Base-by-base conservation (phyloP, 2,797 vertebrate species). In the Garrulus glandarius region DNA sequence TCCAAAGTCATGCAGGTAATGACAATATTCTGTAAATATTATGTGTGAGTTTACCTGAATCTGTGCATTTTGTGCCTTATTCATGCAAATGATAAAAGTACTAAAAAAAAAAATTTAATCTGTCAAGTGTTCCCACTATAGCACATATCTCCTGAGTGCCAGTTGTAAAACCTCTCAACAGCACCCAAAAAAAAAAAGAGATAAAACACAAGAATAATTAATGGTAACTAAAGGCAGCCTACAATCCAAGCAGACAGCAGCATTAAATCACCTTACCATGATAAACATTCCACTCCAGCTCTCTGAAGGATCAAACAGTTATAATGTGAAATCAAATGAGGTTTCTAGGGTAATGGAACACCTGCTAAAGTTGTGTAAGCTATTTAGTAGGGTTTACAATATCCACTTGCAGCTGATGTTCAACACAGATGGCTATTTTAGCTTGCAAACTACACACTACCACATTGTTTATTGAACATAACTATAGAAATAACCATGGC, bases 11-110 rank as follows among this genome's bases (percentile, higher is more conserved):
- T 99, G 99, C 99, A 98, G 99, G 99, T 98, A 99, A 99, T 99
- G 98, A 99, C 99, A 96, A 98, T 98, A 97, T 98, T 97, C 96
- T 99, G 99, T 99, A 99, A 98, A 99, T 99, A 99, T 93, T 98
- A 98, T 98, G 98, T 98, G 98, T 98, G 98, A 98, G 98, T 99
- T 99, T 99, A 99, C 98, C 99, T 98, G 98, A 98, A 99, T 99
- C 98, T 99, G 99, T 99, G 99, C 99, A 99, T 99, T 98, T 99
- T 99, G 99, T 99, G 99, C 99, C 99, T 99, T 99, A 99, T 98
- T 99, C 98, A 99, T 97, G 98, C 98, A 98, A 98, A 98, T 98
- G 97, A 98, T 98, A 98, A 96, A 97, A 97, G 98, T 98, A 98
- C 98, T 98, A 98, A 98, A 98, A 97, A 93, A 70, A 97, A 92